Evolutionary conservation across 2,888 invertebrate species (phyloP), one percentile per base, ranked within the genome.

Genomic region (Apotomis capreana): DNA sequence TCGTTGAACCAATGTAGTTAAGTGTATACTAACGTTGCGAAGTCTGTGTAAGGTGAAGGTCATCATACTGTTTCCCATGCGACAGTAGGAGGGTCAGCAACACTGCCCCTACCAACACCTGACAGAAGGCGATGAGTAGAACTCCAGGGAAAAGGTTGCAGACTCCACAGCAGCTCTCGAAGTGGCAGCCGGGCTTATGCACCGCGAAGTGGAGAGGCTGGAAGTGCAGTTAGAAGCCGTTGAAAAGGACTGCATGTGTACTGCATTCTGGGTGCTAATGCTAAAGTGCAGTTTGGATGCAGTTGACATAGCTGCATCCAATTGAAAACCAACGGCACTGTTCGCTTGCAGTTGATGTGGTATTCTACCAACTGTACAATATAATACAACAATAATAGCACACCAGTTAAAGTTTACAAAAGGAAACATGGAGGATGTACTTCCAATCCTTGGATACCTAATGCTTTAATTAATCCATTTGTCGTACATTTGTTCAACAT

Each of bases 141-240:
- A 92, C 92, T 0, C 92, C 92, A 2, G 92, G 92, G 79, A 92
- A 92, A 26, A 92, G 80, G 75, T 92, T 92, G 82, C 92, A 92
- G 40, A 92, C 75, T 0, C 92, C 92, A 64, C 92, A 92, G 81
- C 92, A 92, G 78, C 92, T 92, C 78, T 92, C 92, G 72, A 92
- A 79, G 78, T 92, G 92, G 69, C 85, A 89, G 12, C 92, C 92
- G 5, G 81, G 84, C 74, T 90, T 90, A 82, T 92, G 90, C 5
- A 91, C 80, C 0, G 89, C 65, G 68, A 91, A 92, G 74, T 92
- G 92, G 0, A 88, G 75, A 0, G 92, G 92, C 96, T 55, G 57
- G 8, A 6, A 13, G 12, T 64, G 10, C 3, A 46, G 12, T 58
- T 13, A 46, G 12, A 8, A 49, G 3, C 26, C 26, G 26, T n/a